A percentile compares a stretch with the other conserved stretches of the same genome.
phyloP scores from a whole-genome alignment of 2,888 invertebrate species.

The Lucinisca nassula region DNA sequence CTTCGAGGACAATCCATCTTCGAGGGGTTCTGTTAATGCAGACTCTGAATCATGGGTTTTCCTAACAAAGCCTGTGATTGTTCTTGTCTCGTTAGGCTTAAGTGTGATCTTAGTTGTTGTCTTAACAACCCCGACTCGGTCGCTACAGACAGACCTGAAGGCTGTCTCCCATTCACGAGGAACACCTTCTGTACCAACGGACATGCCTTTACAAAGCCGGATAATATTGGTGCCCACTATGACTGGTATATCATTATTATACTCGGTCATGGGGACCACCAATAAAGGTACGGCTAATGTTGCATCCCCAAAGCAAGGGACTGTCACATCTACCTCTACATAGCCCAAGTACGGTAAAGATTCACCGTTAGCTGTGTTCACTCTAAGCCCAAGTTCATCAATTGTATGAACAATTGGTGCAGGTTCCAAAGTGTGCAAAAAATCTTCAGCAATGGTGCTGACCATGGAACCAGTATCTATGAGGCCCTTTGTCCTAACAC shows the following conservation, averaged over 20 bases:
- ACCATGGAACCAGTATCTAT: no score
- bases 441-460: no score
- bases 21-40: constrained; percentile 14
- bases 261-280: neutral
- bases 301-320: no score
- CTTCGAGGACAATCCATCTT: neutral
- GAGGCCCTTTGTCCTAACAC: no score
- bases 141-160: neutral
- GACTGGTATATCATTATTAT: neutral
- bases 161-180: constrained; percentile 10
- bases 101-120: constrained; percentile 14
- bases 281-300: neutral
- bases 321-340: no score
- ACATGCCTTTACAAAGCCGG: neutral
- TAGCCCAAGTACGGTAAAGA: no score
- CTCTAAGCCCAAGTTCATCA: no score
- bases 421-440: no score
- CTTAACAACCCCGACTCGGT: constrained; percentile 14
- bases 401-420: no score
- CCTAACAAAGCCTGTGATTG: constrained; percentile 20
- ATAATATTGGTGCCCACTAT: constrained; percentile 17
- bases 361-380: no score
- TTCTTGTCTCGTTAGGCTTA: constrained; percentile 28
- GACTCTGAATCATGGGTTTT: constrained; percentile 10
- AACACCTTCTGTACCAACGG: neutral